Base-by-base conservation (phyloP, 2,888 invertebrate genomes). In the Cantharis nigra region DNA sequence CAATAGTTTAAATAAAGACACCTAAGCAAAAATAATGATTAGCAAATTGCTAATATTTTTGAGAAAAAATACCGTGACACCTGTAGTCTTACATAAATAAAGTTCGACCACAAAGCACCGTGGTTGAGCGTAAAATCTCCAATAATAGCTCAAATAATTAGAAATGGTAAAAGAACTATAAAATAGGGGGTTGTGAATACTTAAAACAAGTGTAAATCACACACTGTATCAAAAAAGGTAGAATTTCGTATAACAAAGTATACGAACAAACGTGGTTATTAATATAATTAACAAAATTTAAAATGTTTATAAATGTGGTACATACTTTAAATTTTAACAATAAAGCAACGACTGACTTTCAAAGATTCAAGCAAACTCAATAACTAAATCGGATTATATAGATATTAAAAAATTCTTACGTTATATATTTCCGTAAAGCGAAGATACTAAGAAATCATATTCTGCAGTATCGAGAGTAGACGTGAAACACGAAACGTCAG, bases 381-480 rank as follows among this genome's bases (percentile, higher is more conserved):
- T 49, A n/a, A 49, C n/a, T 49, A 49, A n/a, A n/a, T 49, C n/a
- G n/a, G 2, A 2, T n/a, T n/a, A 49, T 49, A 49, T n/a, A 49
- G n/a, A 30, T 63, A 71, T 28, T 71, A 64, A 70, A 70, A 73
- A 71, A 70, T 49, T 72, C 75, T 78, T 75, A 75, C 20, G 70
- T 77, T 74, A 72, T 72, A 23, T 33, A 69, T 74, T 33, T 74
- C 33, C 28, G 18, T 72, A 69, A 30, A 64, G 30, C 69, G 78
- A 63, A 72, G 74, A 72, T 75, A 78, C 78, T 78, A 78, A 75
- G 73, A 73, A 71, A 78, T 69, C 78, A 78, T 78, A 64, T 70
- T 73, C 72, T 78, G 72, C 71, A 63, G 69, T 64, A 33, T 64
- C 63, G 67, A 26, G 62, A 71, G 64, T 69, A 26, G 71, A 67